phyloP scores from a whole-genome alignment of 2,113 vertebrate species.

The Puma concolor region DNA sequence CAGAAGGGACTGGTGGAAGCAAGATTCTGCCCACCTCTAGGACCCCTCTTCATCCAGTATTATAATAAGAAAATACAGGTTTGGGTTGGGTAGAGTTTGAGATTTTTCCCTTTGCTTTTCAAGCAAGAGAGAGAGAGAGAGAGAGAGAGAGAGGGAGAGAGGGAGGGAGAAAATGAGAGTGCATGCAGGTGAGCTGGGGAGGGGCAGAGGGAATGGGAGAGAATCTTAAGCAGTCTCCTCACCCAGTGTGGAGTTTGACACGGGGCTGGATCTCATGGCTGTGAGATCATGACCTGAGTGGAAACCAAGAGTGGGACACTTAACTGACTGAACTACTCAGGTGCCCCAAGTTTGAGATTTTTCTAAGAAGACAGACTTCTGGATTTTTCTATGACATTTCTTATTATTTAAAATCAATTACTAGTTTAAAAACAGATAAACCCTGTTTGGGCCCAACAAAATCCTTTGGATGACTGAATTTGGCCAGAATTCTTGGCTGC shows the following conservation, averaged over 20 bases:
- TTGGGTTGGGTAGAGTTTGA: background rate
- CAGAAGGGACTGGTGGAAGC: background rate
- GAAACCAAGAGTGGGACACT: too few species aligned
- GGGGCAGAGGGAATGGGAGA: too few species aligned
- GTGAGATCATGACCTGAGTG: too few species aligned
- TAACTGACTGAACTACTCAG: too few species aligned
- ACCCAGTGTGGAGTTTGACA: too few species aligned
- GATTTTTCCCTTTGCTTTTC: background rate
- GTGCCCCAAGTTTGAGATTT: background rate
- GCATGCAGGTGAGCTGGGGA: too few species aligned
- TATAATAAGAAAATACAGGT: background rate
- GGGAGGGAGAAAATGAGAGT: too few species aligned
- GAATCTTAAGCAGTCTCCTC: too few species aligned
- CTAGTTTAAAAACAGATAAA: background rate
- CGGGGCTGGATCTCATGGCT: too few species aligned
- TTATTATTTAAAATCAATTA: background rate
- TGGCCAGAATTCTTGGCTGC: background rate
- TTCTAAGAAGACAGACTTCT: background rate
- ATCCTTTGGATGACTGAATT: background rate
- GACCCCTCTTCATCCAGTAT: background rate
- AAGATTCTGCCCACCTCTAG: fast-evolving
- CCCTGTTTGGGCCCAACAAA: background rate
- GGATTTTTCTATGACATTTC: background rate
- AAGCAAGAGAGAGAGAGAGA: too few species aligned
- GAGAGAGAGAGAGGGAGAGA: too few species aligned